These are phyloP conservation scores for Ischnura elegans DNA, from an alignment of 2,888 invertebrate genomes.

Conservation along the genomic window DNA sequence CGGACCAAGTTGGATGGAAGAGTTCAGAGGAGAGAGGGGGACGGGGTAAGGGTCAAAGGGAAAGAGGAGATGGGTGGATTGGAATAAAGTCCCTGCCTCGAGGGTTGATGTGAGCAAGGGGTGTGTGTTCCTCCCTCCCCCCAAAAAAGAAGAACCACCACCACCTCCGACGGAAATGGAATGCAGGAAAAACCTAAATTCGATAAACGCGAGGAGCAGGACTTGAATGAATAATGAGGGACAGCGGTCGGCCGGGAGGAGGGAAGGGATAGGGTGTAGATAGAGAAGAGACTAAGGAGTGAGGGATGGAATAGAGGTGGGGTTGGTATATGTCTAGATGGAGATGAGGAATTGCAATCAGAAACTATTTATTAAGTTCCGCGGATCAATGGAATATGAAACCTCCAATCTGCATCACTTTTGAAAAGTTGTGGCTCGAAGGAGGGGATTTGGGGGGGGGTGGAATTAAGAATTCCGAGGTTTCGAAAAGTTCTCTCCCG, in stretches of 20 bases:
- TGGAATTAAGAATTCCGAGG: neutral
- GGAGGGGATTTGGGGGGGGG: neutral
- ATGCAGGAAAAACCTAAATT: slow-evolving; percentile 24
- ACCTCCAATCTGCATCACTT: slow-evolving; percentile 35
- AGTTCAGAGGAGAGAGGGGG: neutral
- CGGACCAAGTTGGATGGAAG: neutral
- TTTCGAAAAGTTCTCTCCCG: neutral
- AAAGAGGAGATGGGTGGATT: neutral
- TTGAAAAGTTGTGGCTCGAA: neutral
- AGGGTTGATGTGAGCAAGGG: too few species aligned
- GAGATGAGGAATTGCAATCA: neutral
- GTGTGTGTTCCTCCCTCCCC: neutral
- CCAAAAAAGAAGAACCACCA: neutral
- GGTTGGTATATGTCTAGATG: too few species aligned
- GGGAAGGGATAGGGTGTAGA: neutral
- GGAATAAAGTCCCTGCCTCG: neutral
- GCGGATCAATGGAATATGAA: slow-evolving; percentile 16
- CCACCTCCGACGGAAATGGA: slow-evolving; percentile 15
- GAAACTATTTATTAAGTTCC: neutral
- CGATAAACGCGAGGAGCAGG: neutral
- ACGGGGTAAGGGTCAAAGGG: neutral
- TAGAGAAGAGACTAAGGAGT: neutral
- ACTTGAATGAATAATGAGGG: slow-evolving; percentile 1
- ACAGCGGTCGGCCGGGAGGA: neutral
- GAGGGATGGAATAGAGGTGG: too few species aligned